phyloP scores from a whole-genome alignment of 2,888 invertebrate genomes.

The Sarcophaga variegata region DNA sequence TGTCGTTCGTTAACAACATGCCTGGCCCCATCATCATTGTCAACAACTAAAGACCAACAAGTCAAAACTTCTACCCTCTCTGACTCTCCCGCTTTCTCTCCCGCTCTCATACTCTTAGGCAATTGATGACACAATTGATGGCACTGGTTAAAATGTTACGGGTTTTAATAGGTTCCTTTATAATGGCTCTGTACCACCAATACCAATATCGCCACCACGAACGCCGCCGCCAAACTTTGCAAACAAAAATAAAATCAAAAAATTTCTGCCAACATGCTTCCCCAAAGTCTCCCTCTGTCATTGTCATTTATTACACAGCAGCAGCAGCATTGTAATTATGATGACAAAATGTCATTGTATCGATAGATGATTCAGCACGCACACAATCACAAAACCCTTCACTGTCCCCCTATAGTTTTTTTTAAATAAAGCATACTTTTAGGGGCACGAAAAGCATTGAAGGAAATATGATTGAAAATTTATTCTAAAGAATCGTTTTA shows the following conservation, averaged over 20 bases:
- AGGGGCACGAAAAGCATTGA: constrained; percentile 15
- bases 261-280: constrained; percentile 5
- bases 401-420: too few relatives aligned
- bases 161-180: constrained; percentile 44
- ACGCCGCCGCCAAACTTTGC: neutral
- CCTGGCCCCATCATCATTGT: constrained; percentile 52
- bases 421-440: constrained; percentile 10
- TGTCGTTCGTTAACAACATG: neutral
- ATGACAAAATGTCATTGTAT: constrained; percentile 64
- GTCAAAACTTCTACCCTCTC: constrained; percentile 53
- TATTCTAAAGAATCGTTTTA: constrained; percentile 59
- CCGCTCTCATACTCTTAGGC: neutral
- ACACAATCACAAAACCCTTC: neutral
- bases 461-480: constrained; percentile 35
- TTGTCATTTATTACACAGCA: constrained; percentile 54
- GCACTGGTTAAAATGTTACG: constrained; percentile 63
- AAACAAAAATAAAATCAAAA: neutral
- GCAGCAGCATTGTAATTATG: constrained; percentile 53
- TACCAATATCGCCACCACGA: constrained; percentile 39
- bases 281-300: too few relatives aligned
- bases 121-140: constrained; percentile 66
- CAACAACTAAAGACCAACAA: constrained; percentile 65
- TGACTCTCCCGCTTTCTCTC: constrained; percentile 4
- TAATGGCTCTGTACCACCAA: constrained; percentile 25
- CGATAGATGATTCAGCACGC: constrained; percentile 34